phyloP scores from a whole-genome alignment of 2,797 vertebrate species.

The Sebastes baramenuke region DNA sequence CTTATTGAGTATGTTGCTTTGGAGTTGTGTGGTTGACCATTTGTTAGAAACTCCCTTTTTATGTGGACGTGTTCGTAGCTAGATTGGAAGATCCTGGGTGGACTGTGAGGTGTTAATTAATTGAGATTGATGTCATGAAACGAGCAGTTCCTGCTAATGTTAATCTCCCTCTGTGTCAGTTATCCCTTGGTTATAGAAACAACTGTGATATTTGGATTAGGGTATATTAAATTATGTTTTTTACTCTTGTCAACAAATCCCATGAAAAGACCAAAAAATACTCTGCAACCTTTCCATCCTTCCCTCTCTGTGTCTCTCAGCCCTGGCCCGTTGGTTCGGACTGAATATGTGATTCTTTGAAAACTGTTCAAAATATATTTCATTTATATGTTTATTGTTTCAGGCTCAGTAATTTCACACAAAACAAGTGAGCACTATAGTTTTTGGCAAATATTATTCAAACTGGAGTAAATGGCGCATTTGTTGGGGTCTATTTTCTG shows the following conservation, averaged over 20 bases:
- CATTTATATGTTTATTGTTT: neutral
- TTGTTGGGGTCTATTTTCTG: neutral
- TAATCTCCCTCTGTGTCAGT: neutral
- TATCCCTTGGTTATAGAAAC: neutral
- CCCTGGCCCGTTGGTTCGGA: neutral
- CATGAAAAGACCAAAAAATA: neutral
- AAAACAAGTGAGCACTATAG: neutral
- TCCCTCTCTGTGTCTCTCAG: neutral
- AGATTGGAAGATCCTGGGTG: neutral
- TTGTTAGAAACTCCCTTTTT: neutral
- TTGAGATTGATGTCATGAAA: neutral
- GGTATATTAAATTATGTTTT: neutral
- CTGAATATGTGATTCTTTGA: neutral
- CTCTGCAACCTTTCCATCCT: neutral
- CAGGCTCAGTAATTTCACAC: neutral
- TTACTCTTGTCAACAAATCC: neutral
- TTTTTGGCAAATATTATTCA: neutral
- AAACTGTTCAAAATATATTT: neutral
- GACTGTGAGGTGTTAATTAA: neutral
- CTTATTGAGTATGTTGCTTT: neutral
- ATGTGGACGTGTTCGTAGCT: neutral
- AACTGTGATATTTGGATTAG: neutral
- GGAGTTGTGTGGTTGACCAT: neutral
- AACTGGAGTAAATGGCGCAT: neutral
- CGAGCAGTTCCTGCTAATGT: neutral